Evolutionary conservation across 2,888 invertebrate species (phyloP), one percentile per base, ranked within the genome.

Genomic region (Hyalella azteca): DNA sequence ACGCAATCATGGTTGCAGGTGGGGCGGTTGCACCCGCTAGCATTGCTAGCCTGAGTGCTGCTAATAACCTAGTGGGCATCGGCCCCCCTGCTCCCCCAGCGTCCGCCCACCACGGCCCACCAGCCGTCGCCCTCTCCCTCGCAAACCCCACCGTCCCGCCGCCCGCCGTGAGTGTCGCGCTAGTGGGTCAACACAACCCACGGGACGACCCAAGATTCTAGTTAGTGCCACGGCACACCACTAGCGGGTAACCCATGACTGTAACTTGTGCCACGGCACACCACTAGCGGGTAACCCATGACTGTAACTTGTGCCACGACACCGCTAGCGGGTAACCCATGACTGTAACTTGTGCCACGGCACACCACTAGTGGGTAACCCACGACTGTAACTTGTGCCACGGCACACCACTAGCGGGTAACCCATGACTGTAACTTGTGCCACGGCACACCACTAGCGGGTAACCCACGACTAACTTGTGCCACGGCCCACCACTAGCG

Each of bases 101-200:
- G 77, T 50, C 79, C 73, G 79, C 82, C n/a, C 82, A 79, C 36
- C 77, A 77, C 73, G 80, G 79, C 41, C 82, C 82, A 19, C 60
- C 60, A 3, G 60, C 60, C 36, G 60, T 60, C 19, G 60, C 60
- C 19, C 32, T 60, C 32, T 60, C 60, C 36, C 29, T 60, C 19
- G 60, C 60, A 11, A 60, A 60, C 36, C 60, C 60, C 32, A 36
- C 60, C 36, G 60, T 36, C 36, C 60, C 60, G 19, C 60, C 60
- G 32, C 60, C 60, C 29, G 60, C 60, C 29, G 60, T 60, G 60
- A 60, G 60, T 60, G 5, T 4, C 60, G 29, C 60, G 4, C 60
- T 45, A 45, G 45, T 45, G 9, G 15, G 9, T 11, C 11, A 11
- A 9, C 45, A 9, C 45, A 45, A 45, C 45, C 15, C n/a, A n/a